Percentiles rank a stretch among this genome's conserved stretches.
phyloP scores from a whole-genome alignment of 2,113 vertebrate species.

The Alectura lathami region DNA sequence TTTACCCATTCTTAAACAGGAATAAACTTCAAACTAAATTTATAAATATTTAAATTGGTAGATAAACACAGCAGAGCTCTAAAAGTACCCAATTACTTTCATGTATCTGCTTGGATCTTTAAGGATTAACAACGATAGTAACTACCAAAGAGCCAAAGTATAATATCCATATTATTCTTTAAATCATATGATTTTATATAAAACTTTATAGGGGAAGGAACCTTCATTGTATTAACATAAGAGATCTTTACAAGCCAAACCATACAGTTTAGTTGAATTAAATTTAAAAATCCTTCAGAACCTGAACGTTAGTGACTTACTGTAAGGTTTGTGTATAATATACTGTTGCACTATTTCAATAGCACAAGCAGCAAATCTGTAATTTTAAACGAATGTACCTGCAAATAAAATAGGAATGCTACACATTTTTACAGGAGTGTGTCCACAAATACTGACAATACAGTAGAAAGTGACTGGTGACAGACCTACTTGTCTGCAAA shows the following conservation, averaged over 20 bases:
- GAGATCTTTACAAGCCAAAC: neutral
- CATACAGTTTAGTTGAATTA: neutral
- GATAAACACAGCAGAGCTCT: neutral
- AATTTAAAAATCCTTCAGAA: neutral
- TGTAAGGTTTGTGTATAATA: neutral
- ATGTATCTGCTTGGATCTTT: neutral
- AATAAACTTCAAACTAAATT: neutral
- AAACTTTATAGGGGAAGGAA: neutral
- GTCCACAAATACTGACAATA: neutral
- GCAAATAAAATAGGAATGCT: neutral
- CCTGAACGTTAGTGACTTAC: neutral
- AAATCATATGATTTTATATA: neutral
- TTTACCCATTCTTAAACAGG: neutral
- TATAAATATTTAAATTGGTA: neutral
- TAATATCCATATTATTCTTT: neutral
- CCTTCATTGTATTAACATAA: neutral
- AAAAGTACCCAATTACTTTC: neutral
- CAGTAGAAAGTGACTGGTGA: neutral
- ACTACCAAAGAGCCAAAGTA: neutral
- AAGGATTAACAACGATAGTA: neutral
- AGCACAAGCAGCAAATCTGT: neutral
- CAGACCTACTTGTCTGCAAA: neutral
- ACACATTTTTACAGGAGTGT: neutral
- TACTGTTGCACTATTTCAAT: rapidly evolving
- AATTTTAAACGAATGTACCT: neutral